Evolutionary conservation across 2,888 invertebrate species (phyloP).

Genomic region (Campaea margaritaria): DNA sequence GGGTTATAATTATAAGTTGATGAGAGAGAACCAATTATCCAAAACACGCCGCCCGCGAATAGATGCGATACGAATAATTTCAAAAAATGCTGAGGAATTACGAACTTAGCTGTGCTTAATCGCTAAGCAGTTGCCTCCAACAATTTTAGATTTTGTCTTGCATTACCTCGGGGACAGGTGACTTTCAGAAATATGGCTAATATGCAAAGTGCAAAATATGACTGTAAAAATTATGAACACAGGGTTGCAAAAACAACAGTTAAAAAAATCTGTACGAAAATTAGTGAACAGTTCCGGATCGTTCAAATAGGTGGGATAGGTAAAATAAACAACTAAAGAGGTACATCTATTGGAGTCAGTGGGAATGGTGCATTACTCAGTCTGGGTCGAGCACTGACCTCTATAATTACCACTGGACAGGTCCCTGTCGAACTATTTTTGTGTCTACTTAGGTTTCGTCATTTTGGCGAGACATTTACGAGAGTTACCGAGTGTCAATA

Average conservation of each 20-base stretch:
- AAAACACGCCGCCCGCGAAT: neutral
- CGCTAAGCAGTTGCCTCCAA: neutral
- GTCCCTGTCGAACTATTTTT: too few species aligned
- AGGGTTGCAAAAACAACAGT: slow-evolving; percentile 53
- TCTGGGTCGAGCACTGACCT: slow-evolving; percentile 33
- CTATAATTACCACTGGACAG: too few species aligned
- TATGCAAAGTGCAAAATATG: slow-evolving; percentile 62
- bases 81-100: neutral
- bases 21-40: slow-evolving; percentile 49
- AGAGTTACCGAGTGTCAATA: too few species aligned
- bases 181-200: slow-evolving; percentile 48
- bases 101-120: neutral
- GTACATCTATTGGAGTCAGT: slow-evolving; percentile 58
- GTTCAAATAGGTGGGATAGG: slow-evolving; percentile 71
- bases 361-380: slow-evolving; percentile 65
- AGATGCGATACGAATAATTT: neutral
- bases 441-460: too few species aligned
- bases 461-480: too few species aligned
- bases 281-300: slow-evolving; percentile 58
- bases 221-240: slow-evolving; percentile 56
- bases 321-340: slow-evolving; percentile 50
- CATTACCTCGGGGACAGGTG: slow-evolving; percentile 27
- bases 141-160: neutral
- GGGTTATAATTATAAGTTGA: too few species aligned
- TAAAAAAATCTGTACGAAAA: slow-evolving; percentile 52